A percentile compares a stretch with the other conserved stretches of the same genome.
These are phyloP conservation scores for Pseudonaja textilis DNA, from an alignment of 2,113 vertebrate genomes.

Conservation along the genomic window DNA sequence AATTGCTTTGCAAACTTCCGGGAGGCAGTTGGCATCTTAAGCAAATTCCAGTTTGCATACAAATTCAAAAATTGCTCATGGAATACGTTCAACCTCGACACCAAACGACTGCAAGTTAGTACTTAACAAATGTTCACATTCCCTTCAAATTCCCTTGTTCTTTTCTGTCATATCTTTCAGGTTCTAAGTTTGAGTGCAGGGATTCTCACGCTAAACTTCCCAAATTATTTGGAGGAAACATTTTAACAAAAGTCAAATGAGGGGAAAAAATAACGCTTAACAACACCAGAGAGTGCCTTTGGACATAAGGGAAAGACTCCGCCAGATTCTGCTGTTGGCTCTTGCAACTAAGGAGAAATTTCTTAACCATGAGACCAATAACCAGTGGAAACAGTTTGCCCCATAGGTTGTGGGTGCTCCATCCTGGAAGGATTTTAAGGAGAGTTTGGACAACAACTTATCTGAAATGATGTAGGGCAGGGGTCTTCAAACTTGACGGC, in stretches of 20 bases:
- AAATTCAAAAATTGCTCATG: neutral
- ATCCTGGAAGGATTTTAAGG: no score
- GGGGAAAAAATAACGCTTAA: neutral
- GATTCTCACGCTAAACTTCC: neutral
- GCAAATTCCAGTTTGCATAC: neutral
- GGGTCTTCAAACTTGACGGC: no score
- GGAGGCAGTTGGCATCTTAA: neutral
- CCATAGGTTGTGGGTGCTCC: no score
- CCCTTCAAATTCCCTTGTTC: neutral
- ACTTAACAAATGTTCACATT: neutral
- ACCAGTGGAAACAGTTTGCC: neutral
- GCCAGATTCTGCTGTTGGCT: neutral
- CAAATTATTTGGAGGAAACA: neutral
- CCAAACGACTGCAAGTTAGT: neutral
- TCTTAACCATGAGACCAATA: neutral
- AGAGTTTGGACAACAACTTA: no score
- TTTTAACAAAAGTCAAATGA: neutral
- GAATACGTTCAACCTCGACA: neutral
- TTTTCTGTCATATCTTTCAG: neutral
- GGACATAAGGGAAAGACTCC: neutral
- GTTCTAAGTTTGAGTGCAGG: neutral
- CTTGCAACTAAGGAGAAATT: neutral
- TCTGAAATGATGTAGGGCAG: no score
- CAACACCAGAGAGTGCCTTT: neutral
- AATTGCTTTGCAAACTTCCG: neutral